Evolutionary conservation across 2,797 vertebrate species (phyloP), one percentile per base, ranked within the genome.

Genomic region (Halcyon badia): DNA sequence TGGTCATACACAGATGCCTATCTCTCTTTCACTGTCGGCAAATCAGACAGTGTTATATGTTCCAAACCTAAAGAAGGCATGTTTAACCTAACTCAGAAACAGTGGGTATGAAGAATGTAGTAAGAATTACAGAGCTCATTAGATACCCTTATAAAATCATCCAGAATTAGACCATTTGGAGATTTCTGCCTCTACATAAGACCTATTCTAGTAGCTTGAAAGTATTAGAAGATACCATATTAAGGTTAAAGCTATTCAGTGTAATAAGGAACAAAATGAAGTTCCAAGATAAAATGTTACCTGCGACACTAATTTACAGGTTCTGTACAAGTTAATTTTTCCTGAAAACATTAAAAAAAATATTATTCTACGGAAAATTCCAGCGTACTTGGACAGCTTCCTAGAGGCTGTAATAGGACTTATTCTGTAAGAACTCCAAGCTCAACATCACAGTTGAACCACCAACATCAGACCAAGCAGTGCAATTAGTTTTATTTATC

Each of bases 391-490:
- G 14, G 26, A 72, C 33, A 62, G 35, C 20, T 46, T 89, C 41
- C 16, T 54, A 73, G 26, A 61, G 17, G 10, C 4, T 48, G 37
- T 41, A 75, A 37, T 8, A 77, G 15, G 11, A 92, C 9, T 44
- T 60, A 62, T 16, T 69, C 37, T 60, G 22, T 31, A 72, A 82
- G 30, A 81, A 79, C 16, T 75, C 57, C 61, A 48, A 69, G 33
- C 42, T 70, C 39, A 73, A 48, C 35, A 60, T 0, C 0, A 1
- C 25, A 76, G 9, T 2, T 49, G 24, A 68, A 68, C 14, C 31
- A 90, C 11, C 20, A 90, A 10, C 46, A 54, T 0, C 10, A 8
- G n/a, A 85, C 16, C 28, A 76, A 77, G n/a, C 0, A 0, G 15
- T 48, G 17, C 13, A 87, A 44, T 48, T 60, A 35, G 2, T 33